Base-by-base conservation (phyloP, 2,113 vertebrate species). In the Theristicus caerulescens region DNA sequence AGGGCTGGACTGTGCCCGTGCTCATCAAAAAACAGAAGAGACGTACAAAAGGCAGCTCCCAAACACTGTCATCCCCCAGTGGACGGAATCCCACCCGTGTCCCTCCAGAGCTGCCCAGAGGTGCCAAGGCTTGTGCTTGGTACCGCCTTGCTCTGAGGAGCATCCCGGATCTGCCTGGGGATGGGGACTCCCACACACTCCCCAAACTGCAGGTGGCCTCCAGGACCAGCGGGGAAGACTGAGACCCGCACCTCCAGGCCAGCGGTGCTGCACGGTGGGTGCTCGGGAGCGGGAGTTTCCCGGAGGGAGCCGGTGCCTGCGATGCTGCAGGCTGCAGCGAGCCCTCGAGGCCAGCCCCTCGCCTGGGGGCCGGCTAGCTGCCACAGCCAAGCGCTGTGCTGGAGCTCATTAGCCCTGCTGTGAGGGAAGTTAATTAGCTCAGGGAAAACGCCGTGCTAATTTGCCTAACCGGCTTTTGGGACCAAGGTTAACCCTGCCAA, bases 391-490 rank as follows among this genome's bases (percentile, higher is more conserved):
- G 73, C 1, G 13, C 65, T 42, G 10, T 6, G n/a, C 91, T 31
- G 89, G 73, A 95, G 77, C 93, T 96, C 96, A 97, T 96, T 97
- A 97, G 89, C 40, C 91, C 78, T 90, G 93, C 91, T 94, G 81
- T 2, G 83, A 93, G 78, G 44, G 83, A 96, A 97, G 94, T 94
- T 97, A 97, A 96, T 97, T 96, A 97, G 95, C 94, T 93, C 5
- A 0, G 93, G 94, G 93, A 95, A 64, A 96, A 69, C 34, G 42
- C 92, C 1, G 4, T 13, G 94, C 95, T 97, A 94, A 97, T 97
- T 96, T 97, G 91, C 93, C 84, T 96, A 96, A 87, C 94, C 4
- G 36, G 95, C 95, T 96, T 94, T 80, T 71, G 96, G 95, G 94
- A 94, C 57, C 16, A 7, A 64, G 87, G 87, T 77, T 79, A 95